Evolutionary conservation across 2,113 vertebrate genomes (phyloP), one percentile per base, ranked within the genome.

Genomic region (Stigmatopora nigra): DNA sequence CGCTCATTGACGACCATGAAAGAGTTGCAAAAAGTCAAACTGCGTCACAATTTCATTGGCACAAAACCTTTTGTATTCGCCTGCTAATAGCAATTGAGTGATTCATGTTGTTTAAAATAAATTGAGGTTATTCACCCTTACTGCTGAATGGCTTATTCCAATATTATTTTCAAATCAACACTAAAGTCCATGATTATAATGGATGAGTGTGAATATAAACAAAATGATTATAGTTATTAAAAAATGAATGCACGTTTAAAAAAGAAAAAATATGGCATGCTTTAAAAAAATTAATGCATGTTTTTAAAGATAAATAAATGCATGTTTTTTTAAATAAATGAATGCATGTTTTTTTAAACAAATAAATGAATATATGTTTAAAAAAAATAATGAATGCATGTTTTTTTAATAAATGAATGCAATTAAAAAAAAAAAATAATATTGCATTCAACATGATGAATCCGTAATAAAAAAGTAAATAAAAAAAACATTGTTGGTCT

Each of bases 21-120:
- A 61, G 41, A 61, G 60, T 61, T 63, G 15, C 45, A 48, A 51
- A 31, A 63, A 63, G 61, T 63, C 61, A 63, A 51, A 63, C 61
- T 63, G 45, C 35, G 22, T 4, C 22, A 49, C 61, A 60, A 44
- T 41, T 44, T 60, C 19, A 22, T 10, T 38, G 16, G 16, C 51
- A 10, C 14, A 31, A 31, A 31, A 8, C 56, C 56, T 41, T 41
- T 59, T 59, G 57, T 59, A 17, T 35, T 59, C 17, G 1, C 1
- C 16, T 13, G 57, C 35, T 17, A 35, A 36, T 10, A 41, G 16
- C 1, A 2, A 17, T 19, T 38, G 58, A 1, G 19, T 19, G 41
- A 60, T 41, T 19, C 17, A 31, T 14, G 36, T 41, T 44, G 16
- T 60, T 8, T 17, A 36, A 38, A 58, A 58, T 58, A 31, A 36